These are phyloP conservation scores for Microchrysa polita DNA, from an alignment of 2,888 invertebrate species.

Conservation along the genomic window DNA sequence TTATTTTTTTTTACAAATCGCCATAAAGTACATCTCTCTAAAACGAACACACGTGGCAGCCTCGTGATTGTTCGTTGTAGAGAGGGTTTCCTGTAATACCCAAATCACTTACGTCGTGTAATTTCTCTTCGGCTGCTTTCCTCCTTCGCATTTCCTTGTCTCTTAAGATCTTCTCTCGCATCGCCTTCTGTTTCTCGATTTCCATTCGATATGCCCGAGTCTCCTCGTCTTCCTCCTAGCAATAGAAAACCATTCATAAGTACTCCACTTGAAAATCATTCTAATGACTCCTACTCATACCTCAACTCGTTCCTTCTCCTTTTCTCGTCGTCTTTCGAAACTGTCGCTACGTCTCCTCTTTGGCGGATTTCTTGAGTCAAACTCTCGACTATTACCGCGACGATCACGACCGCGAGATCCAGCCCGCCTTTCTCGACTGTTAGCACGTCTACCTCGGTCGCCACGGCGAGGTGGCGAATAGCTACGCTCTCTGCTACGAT, in stretches of 20 bases:
- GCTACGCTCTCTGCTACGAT: slow-evolving; percentile 61
- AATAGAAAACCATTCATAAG: slow-evolving; percentile 35
- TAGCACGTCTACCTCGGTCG: slow-evolving; percentile 42
- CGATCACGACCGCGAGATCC: slow-evolving; percentile 48
- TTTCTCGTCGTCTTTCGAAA: slow-evolving; percentile 51
- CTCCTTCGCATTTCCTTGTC: slow-evolving; percentile 66
- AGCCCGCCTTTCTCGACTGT: slow-evolving; percentile 54
- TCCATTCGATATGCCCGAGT: slow-evolving; percentile 64
- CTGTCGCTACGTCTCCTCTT: slow-evolving; percentile 60
- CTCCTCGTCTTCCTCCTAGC: slow-evolving; percentile 66
- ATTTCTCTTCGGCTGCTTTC: slow-evolving; percentile 63
- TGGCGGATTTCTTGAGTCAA: slow-evolving; percentile 52
- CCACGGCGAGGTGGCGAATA: slow-evolving; percentile 59
- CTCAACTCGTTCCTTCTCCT: slow-evolving; percentile 58
- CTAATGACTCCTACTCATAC: slow-evolving; percentile 53
- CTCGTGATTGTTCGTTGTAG: too few relatives aligned
- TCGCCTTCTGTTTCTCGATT: slow-evolving; percentile 66
- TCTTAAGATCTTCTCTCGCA: slow-evolving; percentile 64
- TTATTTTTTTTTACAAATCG: too few relatives aligned
- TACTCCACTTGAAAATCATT: neutral
- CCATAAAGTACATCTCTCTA: too few relatives aligned
- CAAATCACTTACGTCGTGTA: slow-evolving; percentile 52
- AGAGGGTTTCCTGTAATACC: too few relatives aligned
- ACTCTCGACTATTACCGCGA: slow-evolving; percentile 57
- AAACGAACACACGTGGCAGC: too few relatives aligned